Evolutionary conservation across 2,113 vertebrate genomes (phyloP).

Genomic region (Pseudois nayaur): DNA sequence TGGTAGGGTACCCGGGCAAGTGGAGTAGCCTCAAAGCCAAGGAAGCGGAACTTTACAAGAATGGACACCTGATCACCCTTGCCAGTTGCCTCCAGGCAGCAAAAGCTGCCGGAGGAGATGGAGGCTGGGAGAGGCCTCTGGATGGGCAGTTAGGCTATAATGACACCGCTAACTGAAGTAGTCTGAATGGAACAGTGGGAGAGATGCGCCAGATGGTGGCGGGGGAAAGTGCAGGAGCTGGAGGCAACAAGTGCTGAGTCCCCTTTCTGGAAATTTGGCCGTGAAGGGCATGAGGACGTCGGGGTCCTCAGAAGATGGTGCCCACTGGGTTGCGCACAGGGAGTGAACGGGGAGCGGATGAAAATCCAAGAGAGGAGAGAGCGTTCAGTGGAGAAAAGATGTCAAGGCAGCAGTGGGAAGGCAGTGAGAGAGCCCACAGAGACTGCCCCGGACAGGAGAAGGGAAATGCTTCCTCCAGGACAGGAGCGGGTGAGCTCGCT

Average conservation of each 20-base stretch:
- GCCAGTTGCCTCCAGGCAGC: not conserved
- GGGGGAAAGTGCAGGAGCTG: not conserved
- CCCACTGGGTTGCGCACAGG: fast-evolving
- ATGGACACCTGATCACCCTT: not conserved
- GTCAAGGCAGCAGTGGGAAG: not conserved
- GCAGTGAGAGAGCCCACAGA: not conserved
- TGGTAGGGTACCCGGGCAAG: not conserved
- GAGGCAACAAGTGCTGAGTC: not conserved
- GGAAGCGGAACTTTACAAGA: not conserved
- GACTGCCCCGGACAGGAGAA: not conserved
- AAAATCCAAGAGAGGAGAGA: not conserved
- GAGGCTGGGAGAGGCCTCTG: not conserved
- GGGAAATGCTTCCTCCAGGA: not conserved
- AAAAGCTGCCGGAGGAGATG: not conserved
- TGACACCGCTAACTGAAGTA: not conserved
- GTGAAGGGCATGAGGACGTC: not conserved
- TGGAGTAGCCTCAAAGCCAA: not conserved
- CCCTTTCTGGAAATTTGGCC: not conserved
- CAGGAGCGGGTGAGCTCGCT: not conserved
- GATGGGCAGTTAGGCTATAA: not conserved
- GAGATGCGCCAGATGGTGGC: not conserved
- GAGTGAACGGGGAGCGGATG: not conserved
- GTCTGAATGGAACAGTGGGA: not conserved
- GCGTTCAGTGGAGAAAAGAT: not conserved
- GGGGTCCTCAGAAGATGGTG: not conserved